Evolutionary conservation across 2,113 vertebrate species (phyloP).

Genomic region (Mustelus asterias): DNA sequence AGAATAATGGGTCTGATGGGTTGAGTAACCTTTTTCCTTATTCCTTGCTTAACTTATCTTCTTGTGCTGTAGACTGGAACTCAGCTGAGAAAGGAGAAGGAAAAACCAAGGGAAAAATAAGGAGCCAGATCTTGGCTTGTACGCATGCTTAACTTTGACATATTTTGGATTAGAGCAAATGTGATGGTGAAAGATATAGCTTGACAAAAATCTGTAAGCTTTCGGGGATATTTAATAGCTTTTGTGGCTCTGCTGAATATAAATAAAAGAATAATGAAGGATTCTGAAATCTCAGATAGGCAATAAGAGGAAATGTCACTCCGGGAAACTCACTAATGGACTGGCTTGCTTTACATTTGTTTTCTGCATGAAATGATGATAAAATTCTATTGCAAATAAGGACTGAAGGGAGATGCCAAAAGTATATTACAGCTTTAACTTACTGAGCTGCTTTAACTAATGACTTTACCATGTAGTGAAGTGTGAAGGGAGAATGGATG

Average conservation of each 20-base stretch:
- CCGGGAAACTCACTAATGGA: neutral
- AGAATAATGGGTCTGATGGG: neutral
- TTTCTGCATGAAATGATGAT: conserved; percentile 24
- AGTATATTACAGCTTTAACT: conserved; percentile 22
- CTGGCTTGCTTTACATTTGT: conserved; percentile 29
- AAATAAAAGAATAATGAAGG: conserved; percentile 1
- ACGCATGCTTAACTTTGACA: conserved; percentile 30
- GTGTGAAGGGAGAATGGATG: conserved; percentile 20
- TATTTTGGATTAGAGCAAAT: conserved; percentile 17
- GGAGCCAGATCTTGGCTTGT: neutral
- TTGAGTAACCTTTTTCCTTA: neutral
- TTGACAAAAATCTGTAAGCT: conserved; percentile 28
- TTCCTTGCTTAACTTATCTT: conserved; percentile 14
- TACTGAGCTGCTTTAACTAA: conserved; percentile 15
- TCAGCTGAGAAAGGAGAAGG: neutral
- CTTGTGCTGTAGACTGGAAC: neutral
- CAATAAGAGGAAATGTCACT: conserved; percentile 12
- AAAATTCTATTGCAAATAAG: neutral
- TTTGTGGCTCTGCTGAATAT: conserved; percentile 26
- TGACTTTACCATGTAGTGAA: conserved; percentile 25
- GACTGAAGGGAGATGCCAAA: conserved; percentile 7
- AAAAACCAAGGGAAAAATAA: neutral
- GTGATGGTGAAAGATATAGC: conserved; percentile 11
- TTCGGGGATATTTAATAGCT: conserved; percentile 24
- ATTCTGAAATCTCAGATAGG: conserved; percentile 8